phyloP scores from a whole-genome alignment of 2,113 vertebrate species.

The Campylomormyrus tamandua region DNA sequence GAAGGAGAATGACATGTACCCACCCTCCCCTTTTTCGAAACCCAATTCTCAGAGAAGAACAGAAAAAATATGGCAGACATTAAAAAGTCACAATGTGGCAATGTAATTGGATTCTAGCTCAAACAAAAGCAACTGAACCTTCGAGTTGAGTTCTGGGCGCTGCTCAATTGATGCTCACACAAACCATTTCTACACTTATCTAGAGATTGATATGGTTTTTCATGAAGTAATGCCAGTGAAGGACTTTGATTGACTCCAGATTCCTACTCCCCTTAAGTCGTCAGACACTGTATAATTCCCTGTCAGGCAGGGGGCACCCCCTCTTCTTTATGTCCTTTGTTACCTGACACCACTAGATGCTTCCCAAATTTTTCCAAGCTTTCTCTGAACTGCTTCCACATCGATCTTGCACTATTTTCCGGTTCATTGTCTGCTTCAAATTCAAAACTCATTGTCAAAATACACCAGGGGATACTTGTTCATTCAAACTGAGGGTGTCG shows the following conservation, averaged over 20 bases:
- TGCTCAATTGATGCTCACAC: neutral
- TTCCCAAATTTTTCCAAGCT: neutral
- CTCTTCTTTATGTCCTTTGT: neutral
- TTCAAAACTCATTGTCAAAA: neutral
- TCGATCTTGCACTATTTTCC: neutral
- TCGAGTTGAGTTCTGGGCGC: neutral
- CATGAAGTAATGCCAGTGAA: neutral
- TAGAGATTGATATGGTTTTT: neutral
- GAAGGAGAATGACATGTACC: neutral
- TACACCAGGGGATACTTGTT: conserved; percentile 22
- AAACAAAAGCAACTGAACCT: neutral
- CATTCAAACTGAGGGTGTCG: conserved; percentile 31
- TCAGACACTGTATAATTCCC: neutral
- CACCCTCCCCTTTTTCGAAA: neutral
- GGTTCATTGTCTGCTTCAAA: neutral
- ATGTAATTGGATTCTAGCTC: neutral
- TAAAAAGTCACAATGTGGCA: neutral
- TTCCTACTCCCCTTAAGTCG: neutral
- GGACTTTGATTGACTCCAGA: neutral
- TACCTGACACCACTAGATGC: neutral
- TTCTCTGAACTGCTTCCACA: neutral
- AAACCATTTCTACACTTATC: neutral
- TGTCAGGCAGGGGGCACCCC: neutral
- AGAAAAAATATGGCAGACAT: neutral
- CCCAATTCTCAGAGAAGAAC: neutral